phyloP scores from a whole-genome alignment of 2,113 vertebrate genomes.

The Trichechus manatus region DNA sequence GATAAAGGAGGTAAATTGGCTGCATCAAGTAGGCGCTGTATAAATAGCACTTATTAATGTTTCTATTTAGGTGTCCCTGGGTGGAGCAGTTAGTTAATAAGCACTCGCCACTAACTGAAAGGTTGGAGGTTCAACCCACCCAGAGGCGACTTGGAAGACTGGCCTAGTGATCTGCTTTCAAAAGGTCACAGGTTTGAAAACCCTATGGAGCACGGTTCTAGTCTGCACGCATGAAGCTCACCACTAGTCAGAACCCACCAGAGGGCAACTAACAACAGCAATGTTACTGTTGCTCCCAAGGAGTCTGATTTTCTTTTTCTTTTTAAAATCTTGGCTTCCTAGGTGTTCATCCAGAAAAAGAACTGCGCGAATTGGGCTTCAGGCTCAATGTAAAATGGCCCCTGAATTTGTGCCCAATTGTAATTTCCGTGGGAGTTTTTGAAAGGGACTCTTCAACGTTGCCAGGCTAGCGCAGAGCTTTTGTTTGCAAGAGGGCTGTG shows the following conservation, averaged over 20 bases:
- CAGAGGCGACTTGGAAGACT: neutral
- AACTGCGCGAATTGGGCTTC: neutral
- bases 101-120: neutral
- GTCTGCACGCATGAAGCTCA: neutral
- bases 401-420: neutral
- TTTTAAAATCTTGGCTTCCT: neutral
- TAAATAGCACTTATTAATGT: neutral
- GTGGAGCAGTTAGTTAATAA: neutral
- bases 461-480: neutral
- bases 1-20: neutral
- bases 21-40: neutral
- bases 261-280: neutral
- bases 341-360: neutral
- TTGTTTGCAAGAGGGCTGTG: slow-evolving; percentile 27
- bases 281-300: neutral
- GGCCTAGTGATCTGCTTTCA: neutral
- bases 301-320: neutral
- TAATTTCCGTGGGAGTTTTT: slow-evolving; percentile 16
- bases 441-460: neutral
- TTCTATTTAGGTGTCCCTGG: neutral
- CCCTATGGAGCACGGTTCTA: neutral
- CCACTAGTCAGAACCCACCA: neutral
- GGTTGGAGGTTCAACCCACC: neutral
- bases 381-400: neutral
- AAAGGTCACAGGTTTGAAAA: neutral